Percentiles rank a stretch among this genome's conserved stretches.
Conservation (phyloP, 2,113 vertebrate genomes). For the Hystrix brachyura region DNA sequence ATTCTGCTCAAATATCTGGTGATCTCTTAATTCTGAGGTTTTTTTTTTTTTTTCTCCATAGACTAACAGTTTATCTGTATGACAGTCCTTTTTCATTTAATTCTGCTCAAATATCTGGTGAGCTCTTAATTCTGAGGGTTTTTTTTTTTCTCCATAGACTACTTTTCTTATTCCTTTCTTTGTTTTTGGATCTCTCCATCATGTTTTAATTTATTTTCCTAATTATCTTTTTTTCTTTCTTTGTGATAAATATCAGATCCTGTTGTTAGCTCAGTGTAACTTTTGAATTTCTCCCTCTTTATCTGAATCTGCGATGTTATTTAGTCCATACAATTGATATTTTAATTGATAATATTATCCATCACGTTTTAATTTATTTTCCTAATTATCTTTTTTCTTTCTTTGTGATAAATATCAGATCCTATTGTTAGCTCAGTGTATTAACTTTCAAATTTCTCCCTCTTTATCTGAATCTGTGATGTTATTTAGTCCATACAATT, state of each 20-base stretch:
- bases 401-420: neutral
- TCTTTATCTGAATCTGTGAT: neutral
- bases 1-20: neutral
- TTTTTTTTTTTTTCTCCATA: neutral
- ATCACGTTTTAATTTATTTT: neutral
- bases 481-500: neutral
- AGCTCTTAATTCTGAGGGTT: neutral
- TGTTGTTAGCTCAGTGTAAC: neutral
- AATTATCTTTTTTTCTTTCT: neutral
- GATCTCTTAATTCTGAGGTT: neutral
- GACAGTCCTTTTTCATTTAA: neutral
- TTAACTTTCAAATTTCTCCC: neutral
- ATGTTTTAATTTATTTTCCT: conserved; percentile 2
- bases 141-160: neutral
- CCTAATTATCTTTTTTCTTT: neutral
- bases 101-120: neutral
- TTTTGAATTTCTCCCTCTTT: conserved; percentile 1
- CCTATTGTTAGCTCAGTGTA: neutral
- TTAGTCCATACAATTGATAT: neutral
- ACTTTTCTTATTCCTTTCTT: neutral
- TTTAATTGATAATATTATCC: neutral
- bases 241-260: neutral
- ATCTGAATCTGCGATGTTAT: neutral
- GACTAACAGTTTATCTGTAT: neutral
- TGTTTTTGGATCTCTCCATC: neutral